These are phyloP conservation scores for Styela clava DNA, from an alignment of 23 tunicate species.

Conservation along the genomic window DNA sequence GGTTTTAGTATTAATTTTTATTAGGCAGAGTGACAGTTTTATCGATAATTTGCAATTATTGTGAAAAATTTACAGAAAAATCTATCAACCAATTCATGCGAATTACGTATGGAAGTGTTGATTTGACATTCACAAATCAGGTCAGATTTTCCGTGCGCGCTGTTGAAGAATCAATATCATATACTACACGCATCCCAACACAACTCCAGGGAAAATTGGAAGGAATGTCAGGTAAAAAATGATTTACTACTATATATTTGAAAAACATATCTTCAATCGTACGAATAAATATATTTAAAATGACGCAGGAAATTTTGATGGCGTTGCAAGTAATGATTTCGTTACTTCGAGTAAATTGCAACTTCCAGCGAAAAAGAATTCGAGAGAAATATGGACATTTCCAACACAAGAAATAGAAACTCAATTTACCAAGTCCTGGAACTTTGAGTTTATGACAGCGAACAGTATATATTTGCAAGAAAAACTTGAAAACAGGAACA, in stretches of 20 bases:
- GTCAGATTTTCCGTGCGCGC: slow-evolving; percentile 15
- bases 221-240: neutral
- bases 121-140: neutral
- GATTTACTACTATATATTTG: neutral
- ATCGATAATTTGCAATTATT: no score
- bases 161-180: slow-evolving; percentile 12
- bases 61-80: no score
- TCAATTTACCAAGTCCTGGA: slow-evolving; percentile 22
- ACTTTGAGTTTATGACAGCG: neutral
- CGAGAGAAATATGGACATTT: slow-evolving; percentile 2
- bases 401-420: slow-evolving; percentile 11
- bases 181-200: neutral
- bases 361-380: slow-evolving; percentile 39
- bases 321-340: slow-evolving; percentile 57
- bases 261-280: no score
- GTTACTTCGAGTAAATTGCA: slow-evolving; percentile 39
- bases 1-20: no score
- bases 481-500: neutral
- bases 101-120: neutral
- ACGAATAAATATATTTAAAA: no score
- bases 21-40: no score
- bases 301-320: slow-evolving; percentile 80
- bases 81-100: neutral
- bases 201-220: neutral
- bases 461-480: neutral